Base-by-base conservation (phyloP, 2,797 vertebrate species). In the Pogoniulus pusillus region DNA sequence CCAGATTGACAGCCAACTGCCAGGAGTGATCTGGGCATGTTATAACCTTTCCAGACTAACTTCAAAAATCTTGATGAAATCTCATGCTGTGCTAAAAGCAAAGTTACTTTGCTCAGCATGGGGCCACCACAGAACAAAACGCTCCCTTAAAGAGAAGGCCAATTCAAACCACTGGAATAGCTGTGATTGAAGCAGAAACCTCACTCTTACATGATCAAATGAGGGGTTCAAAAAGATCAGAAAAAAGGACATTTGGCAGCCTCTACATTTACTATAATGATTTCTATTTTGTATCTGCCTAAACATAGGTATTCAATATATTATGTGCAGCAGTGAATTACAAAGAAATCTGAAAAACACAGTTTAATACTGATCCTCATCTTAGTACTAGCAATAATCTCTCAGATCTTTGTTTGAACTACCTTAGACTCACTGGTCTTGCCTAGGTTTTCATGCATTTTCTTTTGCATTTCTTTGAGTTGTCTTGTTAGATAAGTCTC, bases 21-120 rank as follows among this genome's bases (percentile, higher is more conserved):
- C 66, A 93, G 55, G 53, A 94, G 22, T 65, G 49, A 92, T 85
- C 53, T 27, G 37, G 69, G 74, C 73, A 85, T 70, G 64, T 7
- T 86, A 62, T 27, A 93, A 77, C 82, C 87, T 91, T 76, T 72
- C 62, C 66, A 65, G 70, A 49, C 62, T 72, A 91, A 93, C 82
- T 60, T 43, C 64, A 80, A 75, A 84, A 85, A 45, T 34, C 22
- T 59, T 53, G 72, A 90, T 82, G 84, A 94, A 95, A 95, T 79
- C 57, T 75, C 73, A 63, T 19, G 76, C 85, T 76, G 85, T 49
- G 83, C 87, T 94, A 93, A 95, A 94, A 96, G 91, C 76, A 88
- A 79, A 93, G 83, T 75, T 85, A 92, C 83, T 85, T 58, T 30
- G 65, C 81, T 89, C 75, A 47, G 75, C 22, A 47, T 73, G 86